phyloP scores from a whole-genome alignment of 2,797 vertebrate species.

The Danio choprae region DNA sequence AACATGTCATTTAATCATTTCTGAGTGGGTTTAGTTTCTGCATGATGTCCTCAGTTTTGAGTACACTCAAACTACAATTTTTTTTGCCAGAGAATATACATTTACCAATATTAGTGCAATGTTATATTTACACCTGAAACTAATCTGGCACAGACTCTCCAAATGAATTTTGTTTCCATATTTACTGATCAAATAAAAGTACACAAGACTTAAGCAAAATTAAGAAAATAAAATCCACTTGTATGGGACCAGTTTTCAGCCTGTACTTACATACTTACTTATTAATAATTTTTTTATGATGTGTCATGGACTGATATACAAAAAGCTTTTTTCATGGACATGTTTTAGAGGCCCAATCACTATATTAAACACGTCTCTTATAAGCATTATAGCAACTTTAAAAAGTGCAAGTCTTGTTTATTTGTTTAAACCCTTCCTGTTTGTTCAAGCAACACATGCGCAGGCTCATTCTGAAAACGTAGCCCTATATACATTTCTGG shows the following conservation, averaged over 20 bases:
- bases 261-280: too few relatives aligned
- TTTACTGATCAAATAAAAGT: background rate
- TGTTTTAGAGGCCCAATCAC: too few relatives aligned
- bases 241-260: too few relatives aligned
- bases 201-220: background rate
- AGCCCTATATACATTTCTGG: too few relatives aligned
- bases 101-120: background rate
- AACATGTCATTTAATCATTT: conserved; percentile 73
- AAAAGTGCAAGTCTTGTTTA: conserved; percentile 49
- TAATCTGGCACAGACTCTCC: background rate
- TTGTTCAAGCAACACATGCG: conserved; percentile 58
- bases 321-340: too few relatives aligned
- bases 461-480: too few relatives aligned
- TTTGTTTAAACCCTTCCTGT: too few relatives aligned
- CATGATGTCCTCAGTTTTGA: conserved; percentile 58
- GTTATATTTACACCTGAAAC: background rate
- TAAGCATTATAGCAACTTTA: too few relatives aligned
- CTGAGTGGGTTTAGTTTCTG: conserved; percentile 65
- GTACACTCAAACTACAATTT: conserved; percentile 26
- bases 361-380: too few relatives aligned
- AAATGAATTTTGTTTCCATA: background rate
- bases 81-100: background rate
- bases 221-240: background rate
- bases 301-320: too few relatives aligned
- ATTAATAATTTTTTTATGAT: too few relatives aligned